phyloP scores from a whole-genome alignment of 2,888 invertebrate genomes.

The Autographa pulchrina region DNA sequence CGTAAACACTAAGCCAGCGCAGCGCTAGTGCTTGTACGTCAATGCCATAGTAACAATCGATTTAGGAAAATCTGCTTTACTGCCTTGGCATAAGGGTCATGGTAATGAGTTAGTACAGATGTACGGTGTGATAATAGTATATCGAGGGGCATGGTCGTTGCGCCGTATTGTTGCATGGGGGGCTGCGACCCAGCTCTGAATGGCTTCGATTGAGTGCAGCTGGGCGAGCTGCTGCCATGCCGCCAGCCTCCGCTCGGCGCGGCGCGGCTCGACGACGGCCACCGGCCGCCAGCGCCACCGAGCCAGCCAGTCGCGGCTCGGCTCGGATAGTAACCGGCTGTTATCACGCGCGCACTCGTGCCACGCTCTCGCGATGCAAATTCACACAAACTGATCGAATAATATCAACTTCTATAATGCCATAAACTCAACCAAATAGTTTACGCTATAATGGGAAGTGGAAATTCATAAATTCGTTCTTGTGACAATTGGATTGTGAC shows the following conservation, averaged over 20 bases:
- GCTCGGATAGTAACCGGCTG: slow-evolving; percentile 39
- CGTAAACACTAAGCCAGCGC: neutral
- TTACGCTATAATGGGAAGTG: slow-evolving; percentile 61
- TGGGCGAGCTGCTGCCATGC: slow-evolving; percentile 17
- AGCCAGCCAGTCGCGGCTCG: slow-evolving; percentile 46
- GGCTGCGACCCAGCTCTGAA: slow-evolving; percentile 12
- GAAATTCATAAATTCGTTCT: slow-evolving; percentile 56
- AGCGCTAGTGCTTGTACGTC: neutral
- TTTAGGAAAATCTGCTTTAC: neutral
- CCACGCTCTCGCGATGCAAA: slow-evolving; percentile 49
- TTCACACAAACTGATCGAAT: slow-evolving; percentile 56
- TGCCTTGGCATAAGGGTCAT: neutral
- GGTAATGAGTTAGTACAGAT: neutral
- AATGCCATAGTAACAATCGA: neutral
- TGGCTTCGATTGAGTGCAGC: slow-evolving; percentile 21
- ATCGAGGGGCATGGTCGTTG: neutral
- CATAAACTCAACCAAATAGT: slow-evolving; percentile 63
- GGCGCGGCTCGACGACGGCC: neutral
- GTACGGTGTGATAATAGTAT: slow-evolving; percentile 8
- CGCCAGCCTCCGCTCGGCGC: slow-evolving; percentile 10
- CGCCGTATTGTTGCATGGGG: slow-evolving; percentile 10
- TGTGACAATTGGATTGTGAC: slow-evolving; percentile 47
- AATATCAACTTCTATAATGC: slow-evolving; percentile 66
- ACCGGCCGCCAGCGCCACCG: slow-evolving; percentile 37
- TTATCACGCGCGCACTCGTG: slow-evolving; percentile 52